Evolutionary conservation across 2,888 invertebrate species (phyloP), one percentile per base, ranked within the genome.

Genomic region (Lepidochitona cinerea): DNA sequence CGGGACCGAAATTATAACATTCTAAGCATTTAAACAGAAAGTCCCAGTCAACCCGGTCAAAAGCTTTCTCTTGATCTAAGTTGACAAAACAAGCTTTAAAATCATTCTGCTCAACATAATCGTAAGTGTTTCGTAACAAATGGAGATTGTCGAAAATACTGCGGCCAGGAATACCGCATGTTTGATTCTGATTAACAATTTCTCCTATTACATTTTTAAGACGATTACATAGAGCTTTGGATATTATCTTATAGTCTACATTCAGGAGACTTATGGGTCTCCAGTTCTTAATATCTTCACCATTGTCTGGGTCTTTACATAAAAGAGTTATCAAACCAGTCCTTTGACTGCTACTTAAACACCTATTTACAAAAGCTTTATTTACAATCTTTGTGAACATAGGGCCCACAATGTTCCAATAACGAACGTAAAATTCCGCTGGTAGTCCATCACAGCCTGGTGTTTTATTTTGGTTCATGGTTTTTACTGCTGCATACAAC

Each of bases 11-110:
- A 23, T 78, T 77, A 72, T 78, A 81, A 12, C 72, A 37, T 9
- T 68, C 4, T 35, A 83, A 64, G 5, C 70, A 66, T 64, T 78
- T 71, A 74, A 75, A 77, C 26, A 82, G 18, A 70, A 74, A 81
- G 18, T 71, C 64, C 68, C 77, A 75, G 26, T 73, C 72, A n/a
- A 81, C 81, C 53, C 81, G 69, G 66, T 81, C 80, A 49, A 81
- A 81, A 1, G 80, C 81, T 52, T 81, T 83, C 64, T 77, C 79
- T 71, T 81, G 83, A 65, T 83, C 81, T 37, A 81, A 41, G 71
- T 52, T 59, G 35, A 80, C 76, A 65, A 80, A 78, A 41, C 68
- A 68, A 37, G 76, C 73, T 37, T 59, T 18, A n/a, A 76, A 35
- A 9, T 80, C 36, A 66, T 80, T 75, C 49, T 75, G 74, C n/a